Evolutionary conservation across 1,140 invertebrate genomes (phyloP), one percentile per base, ranked within the genome.

Genomic region (Cotesia chilonis): DNA sequence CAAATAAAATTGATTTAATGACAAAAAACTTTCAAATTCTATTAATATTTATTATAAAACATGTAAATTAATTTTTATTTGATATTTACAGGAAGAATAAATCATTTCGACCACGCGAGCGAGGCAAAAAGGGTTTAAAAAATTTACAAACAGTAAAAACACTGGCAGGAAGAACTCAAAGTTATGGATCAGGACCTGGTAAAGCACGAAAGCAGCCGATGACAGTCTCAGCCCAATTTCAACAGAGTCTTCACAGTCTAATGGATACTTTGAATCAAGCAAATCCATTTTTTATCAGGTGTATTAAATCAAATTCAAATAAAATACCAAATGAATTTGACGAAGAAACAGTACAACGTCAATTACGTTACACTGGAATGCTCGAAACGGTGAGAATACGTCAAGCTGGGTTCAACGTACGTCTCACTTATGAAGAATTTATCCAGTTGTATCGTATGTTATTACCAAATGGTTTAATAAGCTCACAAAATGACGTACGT

Each of bases 251-350:
- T 35, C 93, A 95, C 70, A 92, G 93, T 47, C 87, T 98, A 10
- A 98, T 98, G 96, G 94, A 96, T 77, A 97, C 96, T 0, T 84
- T 99, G 7, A 96, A 96, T 83, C 94, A 97, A 82, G 96, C 96
- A 0, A 97, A 97, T 87, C 97, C 97, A 1, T 98, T 97, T 87
- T 99, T 99, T 83, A 97, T 99, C 74, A 90, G 97, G 60, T 98
- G 97, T 85, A 98, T 99, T 78, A 99, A 99, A 84, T 97, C 95
- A 37, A 98, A 98, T 84, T 90, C 92, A 65, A 92, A 96, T 63
- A 98, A 98, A 89, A 91, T 94, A 74, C 91, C 97, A 1, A 97
- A 97, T 83, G 90, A 92, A 73, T 98, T 98, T 87, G 96, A 98
- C 83, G 95, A 98, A 76, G 95, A 96, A 71, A 94, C 96, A 1